Percentiles rank a stretch among this genome's conserved stretches.
These are phyloP conservation scores for Eremophila alpestris DNA, from an alignment of 2,797 vertebrate species.

Conservation along the genomic window DNA sequence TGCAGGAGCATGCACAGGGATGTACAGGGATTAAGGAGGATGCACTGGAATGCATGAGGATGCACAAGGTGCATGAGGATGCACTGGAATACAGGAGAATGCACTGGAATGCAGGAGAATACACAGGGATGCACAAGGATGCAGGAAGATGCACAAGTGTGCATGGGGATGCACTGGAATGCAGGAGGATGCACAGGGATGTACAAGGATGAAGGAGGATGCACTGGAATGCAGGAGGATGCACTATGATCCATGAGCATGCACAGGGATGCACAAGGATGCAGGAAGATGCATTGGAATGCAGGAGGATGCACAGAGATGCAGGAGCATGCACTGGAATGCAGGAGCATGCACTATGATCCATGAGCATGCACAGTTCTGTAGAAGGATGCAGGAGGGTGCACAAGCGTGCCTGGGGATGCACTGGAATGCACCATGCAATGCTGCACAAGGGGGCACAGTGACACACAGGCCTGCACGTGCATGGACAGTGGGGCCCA, in stretches of 20 bases:
- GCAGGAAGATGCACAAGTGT: neutral
- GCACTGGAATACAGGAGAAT: neutral
- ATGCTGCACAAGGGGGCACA: neutral
- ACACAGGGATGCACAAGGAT: neutral
- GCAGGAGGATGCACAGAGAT: neutral
- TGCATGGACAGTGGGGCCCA: neutral
- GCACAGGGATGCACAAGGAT: accelerated
- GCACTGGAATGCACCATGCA: accelerated
- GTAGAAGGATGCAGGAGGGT: neutral
- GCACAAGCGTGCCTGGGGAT: accelerated
- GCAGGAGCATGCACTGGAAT: too few relatives aligned
- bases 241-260: accelerated
- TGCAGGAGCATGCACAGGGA: accelerated
- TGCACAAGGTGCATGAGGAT: neutral
- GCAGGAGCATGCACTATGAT: too few relatives aligned
- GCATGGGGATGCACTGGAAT: accelerated
- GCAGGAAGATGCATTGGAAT: accelerated
- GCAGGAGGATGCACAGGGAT: accelerated
- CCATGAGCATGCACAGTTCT: accelerated
- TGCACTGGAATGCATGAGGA: accelerated
- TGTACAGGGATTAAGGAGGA: accelerated
- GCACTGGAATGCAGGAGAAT: neutral
- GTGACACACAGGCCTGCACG: neutral
- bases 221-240: accelerated
- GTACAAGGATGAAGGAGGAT: accelerated